These are phyloP conservation scores for Spilosoma lubricipeda DNA, from an alignment of 2,888 invertebrate species.

Conservation along the genomic window DNA sequence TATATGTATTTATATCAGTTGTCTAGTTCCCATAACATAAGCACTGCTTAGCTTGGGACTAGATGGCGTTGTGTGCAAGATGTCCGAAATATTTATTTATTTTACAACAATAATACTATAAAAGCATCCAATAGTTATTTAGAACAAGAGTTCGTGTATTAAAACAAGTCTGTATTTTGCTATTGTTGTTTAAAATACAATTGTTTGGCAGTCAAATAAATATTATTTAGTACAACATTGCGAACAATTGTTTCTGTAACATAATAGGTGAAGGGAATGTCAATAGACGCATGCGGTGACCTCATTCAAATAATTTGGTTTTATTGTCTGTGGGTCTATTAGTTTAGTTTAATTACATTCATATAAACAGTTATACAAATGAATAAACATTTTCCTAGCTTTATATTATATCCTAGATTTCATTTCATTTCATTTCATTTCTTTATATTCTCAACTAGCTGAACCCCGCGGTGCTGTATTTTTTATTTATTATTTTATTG, in stretches of 20 bases:
- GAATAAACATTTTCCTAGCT: too few species aligned
- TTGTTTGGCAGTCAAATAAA: constrained; percentile 8
- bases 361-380: background rate
- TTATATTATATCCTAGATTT: too few species aligned
- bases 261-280: constrained; percentile 13
- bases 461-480: too few species aligned
- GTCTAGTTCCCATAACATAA: too few species aligned
- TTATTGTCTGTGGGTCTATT: constrained; percentile 5
- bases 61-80: too few species aligned
- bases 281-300: constrained; percentile 5
- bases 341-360: background rate
- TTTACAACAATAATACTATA: background rate
- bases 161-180: background rate
- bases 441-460: too few species aligned
- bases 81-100: too few species aligned
- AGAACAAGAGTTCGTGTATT: background rate
- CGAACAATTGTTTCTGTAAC: constrained; percentile 1
- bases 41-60: too few species aligned
- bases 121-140: background rate
- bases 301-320: constrained; percentile 7
- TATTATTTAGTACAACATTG: constrained; percentile 1
- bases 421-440: too few species aligned
- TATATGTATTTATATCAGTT: too few species aligned
- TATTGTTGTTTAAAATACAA: constrained; percentile 6
- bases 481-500: too few species aligned